phyloP scores from a whole-genome alignment of 2,797 vertebrate species.

The Gallinago nigripennis region DNA sequence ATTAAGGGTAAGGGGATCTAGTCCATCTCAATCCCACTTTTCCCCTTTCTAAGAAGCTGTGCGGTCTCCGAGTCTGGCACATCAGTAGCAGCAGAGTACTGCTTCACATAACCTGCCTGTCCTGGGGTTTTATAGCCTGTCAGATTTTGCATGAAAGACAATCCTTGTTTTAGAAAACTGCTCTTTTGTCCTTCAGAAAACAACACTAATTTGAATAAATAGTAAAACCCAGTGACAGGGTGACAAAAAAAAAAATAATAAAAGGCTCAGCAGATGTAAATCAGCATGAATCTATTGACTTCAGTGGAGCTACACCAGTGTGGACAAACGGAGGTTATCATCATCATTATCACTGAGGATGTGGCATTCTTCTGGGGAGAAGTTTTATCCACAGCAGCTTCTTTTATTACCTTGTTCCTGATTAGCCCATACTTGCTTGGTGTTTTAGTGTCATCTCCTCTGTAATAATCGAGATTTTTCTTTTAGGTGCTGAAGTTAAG shows the following conservation, averaged over 20 bases:
- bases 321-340: background rate
- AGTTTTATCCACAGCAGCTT: background rate
- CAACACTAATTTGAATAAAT: background rate
- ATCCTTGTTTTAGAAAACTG: background rate
- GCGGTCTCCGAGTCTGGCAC: background rate
- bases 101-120: background rate
- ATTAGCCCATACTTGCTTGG: background rate
- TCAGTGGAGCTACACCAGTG: background rate
- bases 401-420: background rate
- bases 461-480: background rate
- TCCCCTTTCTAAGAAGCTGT: background rate
- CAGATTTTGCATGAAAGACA: background rate
- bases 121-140: background rate
- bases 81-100: background rate
- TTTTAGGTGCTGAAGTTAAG: background rate
- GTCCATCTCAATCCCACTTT: rapidly evolving
- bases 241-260: background rate
- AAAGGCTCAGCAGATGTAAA: background rate
- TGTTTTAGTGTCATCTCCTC: background rate
- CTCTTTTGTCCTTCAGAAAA: background rate
- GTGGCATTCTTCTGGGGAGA: background rate
- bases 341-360: background rate
- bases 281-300: background rate
- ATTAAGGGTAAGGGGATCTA: background rate
- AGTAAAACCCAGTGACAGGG: background rate